A percentile compares a stretch with the other conserved stretches of the same genome.
phyloP scores from a whole-genome alignment of 1,140 invertebrate species.

The Mesaphorura yosii region DNA sequence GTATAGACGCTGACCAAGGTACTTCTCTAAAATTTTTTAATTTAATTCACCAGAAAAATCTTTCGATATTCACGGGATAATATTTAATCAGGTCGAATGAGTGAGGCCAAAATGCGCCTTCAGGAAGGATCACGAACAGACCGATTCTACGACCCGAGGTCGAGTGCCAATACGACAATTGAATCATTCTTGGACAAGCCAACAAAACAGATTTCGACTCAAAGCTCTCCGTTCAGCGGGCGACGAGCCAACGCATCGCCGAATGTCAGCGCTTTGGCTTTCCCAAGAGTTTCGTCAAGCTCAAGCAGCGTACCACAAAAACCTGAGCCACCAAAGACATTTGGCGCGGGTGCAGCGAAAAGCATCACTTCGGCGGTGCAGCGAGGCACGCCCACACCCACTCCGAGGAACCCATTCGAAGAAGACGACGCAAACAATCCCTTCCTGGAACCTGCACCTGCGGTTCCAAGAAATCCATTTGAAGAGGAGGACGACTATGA shows the following conservation, averaged over 20 bases:
- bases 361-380: not conserved
- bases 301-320: not conserved
- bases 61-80: too few species aligned
- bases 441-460: conserved; percentile 14
- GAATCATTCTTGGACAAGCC: conserved; percentile 21
- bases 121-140: conserved; percentile 17
- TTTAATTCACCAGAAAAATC: too few species aligned
- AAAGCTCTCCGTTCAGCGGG: not conserved
- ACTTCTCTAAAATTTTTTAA: too few species aligned
- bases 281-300: not conserved
- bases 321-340: not conserved
- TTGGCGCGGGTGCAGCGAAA: not conserved
- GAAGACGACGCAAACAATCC: conserved; percentile 28
- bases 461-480: conserved; percentile 28
- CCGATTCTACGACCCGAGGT: conserved; percentile 2
- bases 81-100: conserved; percentile 10
- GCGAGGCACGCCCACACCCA: not conserved
- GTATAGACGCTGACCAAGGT: too few species aligned
- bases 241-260: not conserved
- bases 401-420: conserved; percentile 27
- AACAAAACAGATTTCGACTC: conserved; percentile 3
- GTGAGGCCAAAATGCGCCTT: conserved; percentile 19
- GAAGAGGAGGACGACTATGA: conserved; percentile 31
- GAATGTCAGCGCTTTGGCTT: not conserved
- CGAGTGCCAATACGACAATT: conserved; percentile 11